phyloP scores from a whole-genome alignment of 2,113 vertebrate species.

The Platycercus adscitus region DNA sequence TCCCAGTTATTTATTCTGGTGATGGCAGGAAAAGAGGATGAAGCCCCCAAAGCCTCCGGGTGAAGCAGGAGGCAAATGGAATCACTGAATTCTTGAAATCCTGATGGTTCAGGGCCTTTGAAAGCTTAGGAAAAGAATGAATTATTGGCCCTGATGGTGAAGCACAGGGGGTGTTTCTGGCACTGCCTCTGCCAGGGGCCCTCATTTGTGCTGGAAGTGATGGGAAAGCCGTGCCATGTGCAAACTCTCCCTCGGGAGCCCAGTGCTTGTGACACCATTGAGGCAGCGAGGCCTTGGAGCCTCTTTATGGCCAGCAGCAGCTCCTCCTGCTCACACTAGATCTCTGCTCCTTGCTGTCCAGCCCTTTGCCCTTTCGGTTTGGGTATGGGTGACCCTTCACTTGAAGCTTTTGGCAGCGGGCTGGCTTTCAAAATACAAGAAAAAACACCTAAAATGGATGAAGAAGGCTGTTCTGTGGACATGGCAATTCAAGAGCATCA shows the following conservation, averaged over 20 bases:
- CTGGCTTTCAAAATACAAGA: background rate
- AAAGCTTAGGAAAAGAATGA: background rate
- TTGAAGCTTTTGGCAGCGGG: background rate
- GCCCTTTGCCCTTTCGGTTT: background rate
- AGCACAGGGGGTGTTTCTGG: background rate
- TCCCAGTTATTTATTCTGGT: background rate
- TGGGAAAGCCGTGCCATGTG: background rate
- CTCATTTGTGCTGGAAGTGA: background rate
- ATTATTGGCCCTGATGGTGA: fast-evolving
- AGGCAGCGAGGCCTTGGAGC: background rate
- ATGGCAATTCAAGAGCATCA: background rate
- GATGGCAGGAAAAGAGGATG: background rate
- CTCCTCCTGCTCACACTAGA: background rate
- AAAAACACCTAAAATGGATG: background rate
- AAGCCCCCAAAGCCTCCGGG: background rate
- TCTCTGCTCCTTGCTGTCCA: background rate
- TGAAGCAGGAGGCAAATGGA: background rate
- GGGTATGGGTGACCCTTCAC: background rate
- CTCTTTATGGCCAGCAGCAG: background rate
- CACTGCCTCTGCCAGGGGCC: background rate
- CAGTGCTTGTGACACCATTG: background rate
- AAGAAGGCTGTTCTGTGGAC: background rate
- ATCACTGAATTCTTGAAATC: background rate
- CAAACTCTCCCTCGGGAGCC: background rate
- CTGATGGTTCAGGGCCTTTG: background rate